phyloP scores from a whole-genome alignment of 37 sponge, comb jelly and placozoan species.

The Cliona cf. orientalis region DNA sequence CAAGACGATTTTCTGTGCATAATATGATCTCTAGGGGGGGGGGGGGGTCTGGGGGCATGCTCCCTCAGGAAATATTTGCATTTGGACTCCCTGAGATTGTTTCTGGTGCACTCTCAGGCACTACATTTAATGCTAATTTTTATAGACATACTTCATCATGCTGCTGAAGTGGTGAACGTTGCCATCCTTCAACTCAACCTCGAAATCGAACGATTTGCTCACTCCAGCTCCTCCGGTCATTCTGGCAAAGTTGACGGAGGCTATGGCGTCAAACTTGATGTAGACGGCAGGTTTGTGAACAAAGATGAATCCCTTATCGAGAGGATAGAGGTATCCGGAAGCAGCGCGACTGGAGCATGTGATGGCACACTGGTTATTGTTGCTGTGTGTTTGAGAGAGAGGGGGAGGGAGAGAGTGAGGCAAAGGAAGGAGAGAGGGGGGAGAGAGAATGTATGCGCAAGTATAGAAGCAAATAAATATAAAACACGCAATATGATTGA shows the following conservation, averaged over 20 bases:
- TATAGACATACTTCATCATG: conserved; percentile 89
- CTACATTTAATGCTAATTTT: not conserved
- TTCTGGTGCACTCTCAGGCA: too few species aligned
- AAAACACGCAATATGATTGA: not conserved
- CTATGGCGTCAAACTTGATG: conserved; percentile 91
- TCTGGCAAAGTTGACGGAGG: conserved; percentile 94
- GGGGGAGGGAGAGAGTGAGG: too few species aligned
- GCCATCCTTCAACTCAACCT: conserved; percentile 88
- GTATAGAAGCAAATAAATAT: not conserved
- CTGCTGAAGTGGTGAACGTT: conserved; percentile 82
- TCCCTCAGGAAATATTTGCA: too few species aligned
- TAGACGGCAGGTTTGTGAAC: conserved; percentile 96
- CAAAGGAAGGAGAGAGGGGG: too few species aligned
- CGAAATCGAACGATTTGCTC: conserved; percentile 91
- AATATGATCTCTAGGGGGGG: too few species aligned
- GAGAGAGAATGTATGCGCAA: not conserved
- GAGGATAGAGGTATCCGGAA: conserved; percentile 92
- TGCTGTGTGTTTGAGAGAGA: too few species aligned
- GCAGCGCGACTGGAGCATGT: conserved; percentile 86
- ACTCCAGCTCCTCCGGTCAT: conserved; percentile 76
- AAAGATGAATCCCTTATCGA: conserved; percentile 96
- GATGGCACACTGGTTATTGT: conserved; percentile 74
- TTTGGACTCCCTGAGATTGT: too few species aligned
- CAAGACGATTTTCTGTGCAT: too few species aligned
- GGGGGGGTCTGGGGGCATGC: too few species aligned